phyloP scores from a whole-genome alignment of 2,113 vertebrate genomes.

The mouse (Mus musculus) region GRCm39 chr2:158322001-158322500 shows the following conservation, averaged over 20 bases:
- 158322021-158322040: background rate
- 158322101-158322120: background rate
- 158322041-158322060: background rate
- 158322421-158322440: background rate
- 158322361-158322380: background rate
- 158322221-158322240: background rate
- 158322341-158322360: background rate
- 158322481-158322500: background rate
- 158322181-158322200: background rate
- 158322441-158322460: background rate
- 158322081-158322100: background rate
- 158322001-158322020: background rate
- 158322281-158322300: background rate
- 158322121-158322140: background rate
- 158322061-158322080: background rate
- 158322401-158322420: slow-evolving; percentile 34
- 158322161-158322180: background rate
- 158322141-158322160: background rate
- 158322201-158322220: background rate
- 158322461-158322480: background rate
- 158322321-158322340: background rate
- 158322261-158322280: background rate
- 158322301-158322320: background rate
- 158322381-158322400: background rate
- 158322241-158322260: background rate